phyloP scores from a whole-genome alignment of 2,797 vertebrate species.

The Eptatretus atami region DNA sequence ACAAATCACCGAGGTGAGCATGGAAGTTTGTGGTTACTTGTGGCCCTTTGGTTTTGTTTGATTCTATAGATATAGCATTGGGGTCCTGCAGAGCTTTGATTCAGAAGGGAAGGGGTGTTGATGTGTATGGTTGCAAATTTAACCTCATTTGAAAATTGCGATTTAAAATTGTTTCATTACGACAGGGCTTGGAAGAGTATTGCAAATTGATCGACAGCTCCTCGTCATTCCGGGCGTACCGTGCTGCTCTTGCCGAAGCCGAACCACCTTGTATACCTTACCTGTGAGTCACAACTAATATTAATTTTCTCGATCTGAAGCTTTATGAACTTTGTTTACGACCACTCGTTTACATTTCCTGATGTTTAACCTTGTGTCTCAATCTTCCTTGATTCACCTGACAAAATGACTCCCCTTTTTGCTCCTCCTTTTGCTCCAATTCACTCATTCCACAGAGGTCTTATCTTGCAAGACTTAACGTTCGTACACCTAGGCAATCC shows the following conservation, averaged over 20 bases:
- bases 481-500: conserved; percentile 95
- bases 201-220: conserved; percentile 95
- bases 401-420: too few relatives aligned
- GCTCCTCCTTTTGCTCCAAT: too few relatives aligned
- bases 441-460: conserved; percentile 22
- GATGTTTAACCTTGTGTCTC: too few relatives aligned
- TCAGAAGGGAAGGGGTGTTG: too few relatives aligned
- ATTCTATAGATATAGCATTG: background rate
- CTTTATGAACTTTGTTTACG: too few relatives aligned
- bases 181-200: conserved; percentile 15
- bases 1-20: conserved; percentile 73
- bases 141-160: too few relatives aligned
- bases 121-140: too few relatives aligned
- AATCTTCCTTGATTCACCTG: too few relatives aligned
- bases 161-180: too few relatives aligned
- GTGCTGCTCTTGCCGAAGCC: conserved; percentile 65
- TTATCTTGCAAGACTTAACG: conserved; percentile 85
- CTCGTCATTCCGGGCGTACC: conserved; percentile 80
- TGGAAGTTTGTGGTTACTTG: background rate
- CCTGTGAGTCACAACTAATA: conserved; percentile 30
- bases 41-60: background rate
- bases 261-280: conserved; percentile 91
- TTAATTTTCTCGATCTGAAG: too few relatives aligned
- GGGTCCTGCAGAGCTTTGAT: too few relatives aligned
- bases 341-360: too few relatives aligned